Percentiles rank a stretch among this genome's conserved stretches.
Evolutionary conservation across 2,888 invertebrate species (phyloP).

Genomic region (Julus scandinavius): DNA sequence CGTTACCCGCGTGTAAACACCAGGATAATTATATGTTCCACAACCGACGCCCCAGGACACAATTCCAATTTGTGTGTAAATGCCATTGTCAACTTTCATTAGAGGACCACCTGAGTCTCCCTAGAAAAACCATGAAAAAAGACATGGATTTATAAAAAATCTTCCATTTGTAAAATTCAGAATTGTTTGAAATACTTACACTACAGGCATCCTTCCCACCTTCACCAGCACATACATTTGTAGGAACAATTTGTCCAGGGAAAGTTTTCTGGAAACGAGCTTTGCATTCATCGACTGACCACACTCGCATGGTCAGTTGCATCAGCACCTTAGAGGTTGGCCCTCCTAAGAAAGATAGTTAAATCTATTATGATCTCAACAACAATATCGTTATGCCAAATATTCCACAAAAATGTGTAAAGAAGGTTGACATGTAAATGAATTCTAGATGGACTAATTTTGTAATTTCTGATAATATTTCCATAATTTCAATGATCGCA

Average conservation of each 20-base stretch:
- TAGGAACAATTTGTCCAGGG: conserved; percentile 87
- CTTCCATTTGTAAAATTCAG: background rate
- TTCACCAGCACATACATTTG: conserved; percentile 88
- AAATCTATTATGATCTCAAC: too few relatives aligned
- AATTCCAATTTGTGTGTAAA: conserved; percentile 58
- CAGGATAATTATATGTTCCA: conserved; percentile 56
- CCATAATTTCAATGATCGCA: too few relatives aligned
- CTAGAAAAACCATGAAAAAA: conserved; percentile 37
- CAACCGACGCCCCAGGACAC: conserved; percentile 59
- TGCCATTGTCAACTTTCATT: conserved; percentile 54
- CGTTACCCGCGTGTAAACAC: conserved; percentile 57
- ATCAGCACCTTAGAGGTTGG: conserved; percentile 66
- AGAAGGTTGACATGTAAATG: too few relatives aligned
- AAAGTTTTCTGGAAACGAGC: conserved; percentile 57
- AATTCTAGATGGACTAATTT: too few relatives aligned
- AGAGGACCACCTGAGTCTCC: conserved; percentile 58
- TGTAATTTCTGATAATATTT: too few relatives aligned
- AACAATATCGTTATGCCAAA: too few relatives aligned
- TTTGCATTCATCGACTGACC: conserved; percentile 59
- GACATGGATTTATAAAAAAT: background rate
- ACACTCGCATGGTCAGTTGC: conserved; percentile 59
- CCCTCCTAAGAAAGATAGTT: conserved; percentile 51
- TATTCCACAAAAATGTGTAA: too few relatives aligned
- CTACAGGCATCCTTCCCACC: conserved; percentile 88
- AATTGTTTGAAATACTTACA: conserved; percentile 73